These are phyloP conservation scores for Indri indri DNA, from an alignment of 2,113 vertebrate species.

Conservation along the genomic window DNA sequence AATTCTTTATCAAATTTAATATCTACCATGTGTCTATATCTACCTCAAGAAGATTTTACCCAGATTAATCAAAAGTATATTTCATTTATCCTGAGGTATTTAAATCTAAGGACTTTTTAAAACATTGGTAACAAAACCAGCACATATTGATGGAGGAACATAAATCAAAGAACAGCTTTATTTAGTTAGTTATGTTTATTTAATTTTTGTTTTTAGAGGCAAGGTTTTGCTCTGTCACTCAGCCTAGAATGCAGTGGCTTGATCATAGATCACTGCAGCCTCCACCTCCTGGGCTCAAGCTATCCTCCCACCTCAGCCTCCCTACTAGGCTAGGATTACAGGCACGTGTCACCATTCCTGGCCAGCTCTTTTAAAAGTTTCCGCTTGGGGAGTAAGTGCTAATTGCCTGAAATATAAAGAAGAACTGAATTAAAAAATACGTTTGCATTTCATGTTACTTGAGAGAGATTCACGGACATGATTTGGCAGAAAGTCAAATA, in stretches of 20 bases:
- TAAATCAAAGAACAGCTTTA: not conserved
- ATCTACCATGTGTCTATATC: not conserved
- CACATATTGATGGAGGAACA: not conserved
- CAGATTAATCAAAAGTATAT: not conserved
- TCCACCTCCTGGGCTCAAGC: too few species aligned
- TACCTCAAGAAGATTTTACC: not conserved
- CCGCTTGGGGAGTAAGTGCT: not conserved
- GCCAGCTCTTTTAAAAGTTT: not conserved
- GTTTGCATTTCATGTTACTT: not conserved
- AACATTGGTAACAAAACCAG: not conserved
- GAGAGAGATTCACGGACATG: not conserved
- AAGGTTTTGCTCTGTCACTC: too few species aligned
- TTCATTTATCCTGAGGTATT: not conserved
- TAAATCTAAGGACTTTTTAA: not conserved
- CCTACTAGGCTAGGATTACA: too few species aligned
- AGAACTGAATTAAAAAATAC: not conserved
- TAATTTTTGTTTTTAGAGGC: too few species aligned
- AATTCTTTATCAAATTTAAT: not conserved
- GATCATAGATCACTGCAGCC: too few species aligned
- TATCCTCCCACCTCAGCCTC: too few species aligned
- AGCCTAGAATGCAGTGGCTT: too few species aligned
- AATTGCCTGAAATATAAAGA: not conserved
- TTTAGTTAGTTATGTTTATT: not conserved
- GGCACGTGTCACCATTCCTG: too few species aligned
- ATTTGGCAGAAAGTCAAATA: not conserved